Percentiles rank a stretch among this genome's conserved stretches.
Conservation (phyloP, 2,113 vertebrate species). For the Nannobrachium achirus region DNA sequence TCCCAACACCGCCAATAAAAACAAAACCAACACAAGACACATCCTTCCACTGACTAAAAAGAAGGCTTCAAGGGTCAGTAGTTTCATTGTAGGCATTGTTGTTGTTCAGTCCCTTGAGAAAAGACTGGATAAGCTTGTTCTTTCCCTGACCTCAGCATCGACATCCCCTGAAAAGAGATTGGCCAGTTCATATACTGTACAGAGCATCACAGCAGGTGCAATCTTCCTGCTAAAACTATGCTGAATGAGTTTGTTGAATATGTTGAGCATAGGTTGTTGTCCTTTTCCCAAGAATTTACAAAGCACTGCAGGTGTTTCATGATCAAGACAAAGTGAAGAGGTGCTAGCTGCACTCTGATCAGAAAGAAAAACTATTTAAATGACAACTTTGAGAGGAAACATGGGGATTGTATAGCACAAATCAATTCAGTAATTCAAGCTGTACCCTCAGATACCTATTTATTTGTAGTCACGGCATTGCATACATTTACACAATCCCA, state of each 20-base stretch:
- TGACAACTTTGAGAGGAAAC: too few relatives aligned
- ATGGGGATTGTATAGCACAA: too few relatives aligned
- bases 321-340: too few relatives aligned
- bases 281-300: background rate
- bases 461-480: too few relatives aligned
- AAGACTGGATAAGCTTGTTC: conserved; percentile 69
- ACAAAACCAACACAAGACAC: conserved; percentile 59
- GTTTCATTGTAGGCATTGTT: conserved; percentile 73
- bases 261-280: background rate
- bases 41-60: conserved; percentile 64
- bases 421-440: too few relatives aligned
- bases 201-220: too few relatives aligned
- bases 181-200: background rate
- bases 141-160: conserved; percentile 33
- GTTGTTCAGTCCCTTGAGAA: conserved; percentile 66
- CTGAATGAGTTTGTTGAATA: background rate
- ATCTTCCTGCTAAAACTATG: too few relatives aligned
- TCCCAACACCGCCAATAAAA: conserved; percentile 62
- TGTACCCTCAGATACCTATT: too few relatives aligned
- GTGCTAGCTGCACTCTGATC: too few relatives aligned
- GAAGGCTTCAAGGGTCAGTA: conserved; percentile 71
- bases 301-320: background rate
- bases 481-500: too few relatives aligned
- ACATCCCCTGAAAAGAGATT: conserved; percentile 41
- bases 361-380: too few relatives aligned